Evolutionary conservation across 2,113 vertebrate genomes (phyloP).

Genomic region (Nycticorax nycticorax): DNA sequence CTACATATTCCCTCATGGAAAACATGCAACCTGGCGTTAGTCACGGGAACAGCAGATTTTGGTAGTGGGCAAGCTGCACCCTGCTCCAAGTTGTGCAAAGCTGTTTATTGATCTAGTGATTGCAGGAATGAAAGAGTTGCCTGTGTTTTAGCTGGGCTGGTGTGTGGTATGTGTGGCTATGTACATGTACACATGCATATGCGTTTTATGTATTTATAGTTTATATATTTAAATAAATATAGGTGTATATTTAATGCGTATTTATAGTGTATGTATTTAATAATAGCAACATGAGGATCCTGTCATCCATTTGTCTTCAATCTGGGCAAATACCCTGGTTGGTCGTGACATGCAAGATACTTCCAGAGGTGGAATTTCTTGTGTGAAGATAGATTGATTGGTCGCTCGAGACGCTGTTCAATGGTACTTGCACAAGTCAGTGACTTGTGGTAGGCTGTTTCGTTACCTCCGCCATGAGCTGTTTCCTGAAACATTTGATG

Average conservation of each 20-base stretch:
- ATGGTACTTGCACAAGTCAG: background rate
- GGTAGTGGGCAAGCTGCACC: background rate
- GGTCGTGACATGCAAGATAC: background rate
- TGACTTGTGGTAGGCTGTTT: background rate
- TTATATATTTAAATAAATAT: background rate
- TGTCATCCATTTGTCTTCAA: background rate
- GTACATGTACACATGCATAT: background rate
- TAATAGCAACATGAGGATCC: background rate
- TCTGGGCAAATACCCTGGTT: background rate
- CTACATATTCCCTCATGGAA: background rate
- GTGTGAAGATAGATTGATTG: background rate
- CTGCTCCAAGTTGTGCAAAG: background rate
- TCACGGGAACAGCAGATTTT: background rate
- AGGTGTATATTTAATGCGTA: background rate
- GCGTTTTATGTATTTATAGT: background rate
- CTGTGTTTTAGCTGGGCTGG: background rate
- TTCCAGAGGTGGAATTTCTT: background rate
- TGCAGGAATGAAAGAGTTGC: background rate
- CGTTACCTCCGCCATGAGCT: background rate
- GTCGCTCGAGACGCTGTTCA: background rate
- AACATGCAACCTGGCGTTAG: background rate
- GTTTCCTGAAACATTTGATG: background rate
- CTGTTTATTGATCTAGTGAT: slow-evolving; percentile 8
- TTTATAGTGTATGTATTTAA: background rate
- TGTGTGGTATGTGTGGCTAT: background rate